Evolutionary conservation across 2,113 vertebrate species (phyloP).

Genomic region (Ciconia maguari): DNA sequence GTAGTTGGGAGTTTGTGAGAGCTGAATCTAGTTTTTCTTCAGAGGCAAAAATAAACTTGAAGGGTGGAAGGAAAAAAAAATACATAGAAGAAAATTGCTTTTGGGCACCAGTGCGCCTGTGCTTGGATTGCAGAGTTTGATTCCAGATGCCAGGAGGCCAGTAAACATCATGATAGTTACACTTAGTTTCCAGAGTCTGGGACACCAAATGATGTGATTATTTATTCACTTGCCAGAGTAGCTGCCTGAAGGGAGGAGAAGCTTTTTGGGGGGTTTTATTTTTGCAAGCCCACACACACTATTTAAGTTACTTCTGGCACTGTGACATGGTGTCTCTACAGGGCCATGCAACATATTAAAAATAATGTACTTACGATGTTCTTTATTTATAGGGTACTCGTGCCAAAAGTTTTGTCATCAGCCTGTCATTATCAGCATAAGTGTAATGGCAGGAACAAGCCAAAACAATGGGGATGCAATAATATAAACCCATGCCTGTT

Average conservation of each 20-base stretch:
- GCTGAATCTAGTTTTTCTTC: background rate
- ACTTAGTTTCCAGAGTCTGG: conserved; percentile 28
- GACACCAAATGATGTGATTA: background rate
- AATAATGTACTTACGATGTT: background rate
- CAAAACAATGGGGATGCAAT: background rate
- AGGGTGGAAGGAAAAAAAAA: background rate
- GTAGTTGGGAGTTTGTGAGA: background rate
- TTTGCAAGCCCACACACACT: conserved; percentile 4
- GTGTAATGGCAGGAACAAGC: background rate
- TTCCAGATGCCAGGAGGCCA: conserved; percentile 43
- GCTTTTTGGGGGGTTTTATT: background rate
- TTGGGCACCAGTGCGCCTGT: background rate
- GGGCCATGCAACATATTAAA: background rate
- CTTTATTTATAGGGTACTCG: background rate
- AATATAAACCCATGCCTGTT: background rate
- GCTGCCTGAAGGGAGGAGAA: background rate
- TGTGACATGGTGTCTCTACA: background rate
- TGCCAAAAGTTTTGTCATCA: background rate
- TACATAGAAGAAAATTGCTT: background rate
- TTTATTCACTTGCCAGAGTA: conserved; percentile 13
- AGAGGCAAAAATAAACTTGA: conserved; percentile 19
- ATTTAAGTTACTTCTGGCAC: background rate
- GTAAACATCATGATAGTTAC: conserved; percentile 27
- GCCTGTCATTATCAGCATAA: background rate
- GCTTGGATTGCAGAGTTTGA: conserved; percentile 1